Evolutionary conservation across 1,140 invertebrate genomes (phyloP), one percentile per base, ranked within the genome.

Genomic region (Apis dorsata): DNA sequence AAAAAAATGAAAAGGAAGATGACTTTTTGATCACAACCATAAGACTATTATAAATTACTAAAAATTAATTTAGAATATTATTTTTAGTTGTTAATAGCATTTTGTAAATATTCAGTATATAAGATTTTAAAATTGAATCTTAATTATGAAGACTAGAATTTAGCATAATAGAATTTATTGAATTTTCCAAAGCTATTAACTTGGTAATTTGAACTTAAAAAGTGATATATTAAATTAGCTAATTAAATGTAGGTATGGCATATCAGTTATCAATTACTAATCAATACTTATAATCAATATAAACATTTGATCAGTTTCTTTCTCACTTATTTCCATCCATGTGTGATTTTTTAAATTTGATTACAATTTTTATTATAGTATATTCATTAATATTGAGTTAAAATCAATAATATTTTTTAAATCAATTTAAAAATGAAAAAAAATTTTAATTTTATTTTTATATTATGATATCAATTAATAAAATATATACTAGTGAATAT

Each of bases 41-140:
- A 59, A 84, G 81, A 86, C 60, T 72, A 71, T 51, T 65, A 79
- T 49, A 82, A 85, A 75, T 83, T 77, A 44, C 70, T 86, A 51
- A 88, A 82, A 83, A 87, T 69, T 85, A 86, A 84, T 84, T 84
- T 89, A 87, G 75, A 77, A 78, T 77, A 86, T 84, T 84, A 85
- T 62, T 76, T 89, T 24, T 24, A 24, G 24, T 24, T 24, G 24
- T 24, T 24, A 83, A 62, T 85, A 83, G 83, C 78, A 79, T 89
- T 89, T 89, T 90, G 89, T 90, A 90, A 88, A 90, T 90, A 90
- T 86, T 89, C 70, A 57, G 71, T 85, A 85, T 83, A 53, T 87
- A 85, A 72, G n/a, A 86, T 66, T 80, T 80, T 83, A 76, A 84
- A 79, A 87, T 84, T 75, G 53, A 88, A 85, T 78, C 72, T 86